These are phyloP conservation scores for Rhyacophila brunnea DNA, from an alignment of 1,140 invertebrate genomes.

Conservation along the genomic window DNA sequence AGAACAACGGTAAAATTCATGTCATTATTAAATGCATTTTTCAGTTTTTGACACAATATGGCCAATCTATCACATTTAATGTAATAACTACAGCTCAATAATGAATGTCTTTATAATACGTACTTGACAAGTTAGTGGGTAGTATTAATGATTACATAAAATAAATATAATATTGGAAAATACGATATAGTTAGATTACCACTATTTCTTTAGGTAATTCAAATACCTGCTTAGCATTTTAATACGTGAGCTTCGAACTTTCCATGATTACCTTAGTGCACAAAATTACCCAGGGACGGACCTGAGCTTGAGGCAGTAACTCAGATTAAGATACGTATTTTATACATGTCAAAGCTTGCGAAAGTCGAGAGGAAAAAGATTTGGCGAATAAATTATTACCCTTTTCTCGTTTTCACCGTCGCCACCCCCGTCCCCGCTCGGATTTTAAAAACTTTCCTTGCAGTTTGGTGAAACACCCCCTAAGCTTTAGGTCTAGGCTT, in stretches of 20 bases:
- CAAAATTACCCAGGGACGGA: background rate
- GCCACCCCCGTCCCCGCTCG: conserved; percentile 32
- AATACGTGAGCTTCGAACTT: background rate
- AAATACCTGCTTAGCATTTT: too few relatives aligned
- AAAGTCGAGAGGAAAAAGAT: conserved; percentile 41
- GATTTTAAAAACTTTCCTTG: conserved; percentile 46
- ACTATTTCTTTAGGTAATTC: too few relatives aligned
- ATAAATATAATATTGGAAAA: too few relatives aligned
- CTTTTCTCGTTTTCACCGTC: conserved; percentile 33
- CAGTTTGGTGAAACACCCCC: conserved; percentile 1
- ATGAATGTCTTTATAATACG: too few relatives aligned
- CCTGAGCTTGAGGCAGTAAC: conserved; percentile 28
- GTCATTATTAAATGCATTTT: too few relatives aligned
- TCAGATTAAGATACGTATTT: conserved; percentile 43
- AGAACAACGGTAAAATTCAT: too few relatives aligned
- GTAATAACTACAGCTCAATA: too few relatives aligned
- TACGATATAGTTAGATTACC: too few relatives aligned
- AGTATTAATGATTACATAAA: too few relatives aligned
- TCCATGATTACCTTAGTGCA: background rate
- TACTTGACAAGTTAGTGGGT: too few relatives aligned
- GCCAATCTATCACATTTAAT: too few relatives aligned
- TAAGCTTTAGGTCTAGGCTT: conserved; percentile 3
- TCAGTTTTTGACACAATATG: too few relatives aligned
- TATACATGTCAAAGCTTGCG: conserved; percentile 44
- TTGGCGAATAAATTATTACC: conserved; percentile 41